phyloP scores from a whole-genome alignment of 1,140 invertebrate species.

The Drosophila pachea region DNA sequence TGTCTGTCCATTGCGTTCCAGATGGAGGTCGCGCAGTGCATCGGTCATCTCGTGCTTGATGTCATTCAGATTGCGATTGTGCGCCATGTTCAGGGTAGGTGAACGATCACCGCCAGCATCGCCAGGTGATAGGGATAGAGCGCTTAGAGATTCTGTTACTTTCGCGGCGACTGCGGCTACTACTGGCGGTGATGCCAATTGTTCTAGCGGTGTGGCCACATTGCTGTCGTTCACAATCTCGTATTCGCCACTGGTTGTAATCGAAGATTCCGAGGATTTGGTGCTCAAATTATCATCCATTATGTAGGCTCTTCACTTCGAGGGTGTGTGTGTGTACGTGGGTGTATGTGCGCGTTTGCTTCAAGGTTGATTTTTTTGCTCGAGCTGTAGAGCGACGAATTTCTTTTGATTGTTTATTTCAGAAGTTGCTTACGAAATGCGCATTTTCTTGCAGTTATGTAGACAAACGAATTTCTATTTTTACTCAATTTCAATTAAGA shows the following conservation, averaged over 20 bases:
- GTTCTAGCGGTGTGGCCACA: slow-evolving; percentile 69
- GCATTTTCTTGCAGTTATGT: slow-evolving; percentile 38
- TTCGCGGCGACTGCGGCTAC: slow-evolving; percentile 8
- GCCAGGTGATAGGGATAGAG: slow-evolving; percentile 45
- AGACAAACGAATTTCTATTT: slow-evolving; percentile 43
- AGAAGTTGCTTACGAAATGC: slow-evolving; percentile 43
- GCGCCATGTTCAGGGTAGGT: slow-evolving; percentile 87
- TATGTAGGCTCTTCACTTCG: slow-evolving; percentile 34
- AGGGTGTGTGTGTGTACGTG: slow-evolving; percentile 11
- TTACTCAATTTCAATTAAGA: slow-evolving; percentile 40
- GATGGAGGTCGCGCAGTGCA: slow-evolving; percentile 82
- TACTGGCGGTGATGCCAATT: slow-evolving; percentile 12
- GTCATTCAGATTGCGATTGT: slow-evolving; percentile 86
- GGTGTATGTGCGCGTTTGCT: slow-evolving; percentile 21
- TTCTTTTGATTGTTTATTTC: slow-evolving; percentile 21
- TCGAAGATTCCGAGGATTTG: slow-evolving; percentile 88
- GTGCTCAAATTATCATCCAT: slow-evolving; percentile 89
- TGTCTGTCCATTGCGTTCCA: slow-evolving; percentile 53
- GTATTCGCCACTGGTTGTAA: slow-evolving; percentile 90
- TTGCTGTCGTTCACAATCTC: slow-evolving; percentile 84
- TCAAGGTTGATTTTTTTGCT: slow-evolving; percentile 49
- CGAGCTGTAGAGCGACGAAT: slow-evolving; percentile 24
- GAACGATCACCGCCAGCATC: slow-evolving; percentile 78
- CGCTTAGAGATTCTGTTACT: slow-evolving; percentile 48
- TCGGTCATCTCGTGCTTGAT: slow-evolving; percentile 86